A percentile compares a stretch with the other conserved stretches of the same genome.
These are phyloP conservation scores for Antheraea mylitta DNA, from an alignment of 1,140 invertebrate species.

Conservation along the genomic window DNA sequence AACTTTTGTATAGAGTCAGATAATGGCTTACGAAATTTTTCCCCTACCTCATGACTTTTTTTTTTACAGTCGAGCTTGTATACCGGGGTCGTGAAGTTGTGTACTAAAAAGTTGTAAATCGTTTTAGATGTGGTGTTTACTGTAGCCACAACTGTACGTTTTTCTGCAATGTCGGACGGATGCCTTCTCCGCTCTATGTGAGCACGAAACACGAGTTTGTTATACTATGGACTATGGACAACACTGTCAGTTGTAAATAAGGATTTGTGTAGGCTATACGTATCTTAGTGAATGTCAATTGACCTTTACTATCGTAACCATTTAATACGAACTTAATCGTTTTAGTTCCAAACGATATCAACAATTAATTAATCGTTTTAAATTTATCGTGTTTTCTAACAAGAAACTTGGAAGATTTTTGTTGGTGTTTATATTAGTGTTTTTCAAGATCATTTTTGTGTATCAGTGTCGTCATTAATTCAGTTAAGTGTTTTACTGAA, in stretches of 20 bases:
- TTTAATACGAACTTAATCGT: conserved; percentile 33
- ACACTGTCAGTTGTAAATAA: conserved; percentile 78
- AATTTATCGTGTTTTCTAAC: conserved; percentile 54
- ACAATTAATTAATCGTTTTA: conserved; percentile 31
- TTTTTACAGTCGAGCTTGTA: conserved; percentile 71
- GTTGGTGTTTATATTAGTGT: conserved; percentile 49
- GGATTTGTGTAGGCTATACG: conserved; percentile 77
- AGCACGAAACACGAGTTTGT: conserved; percentile 54
- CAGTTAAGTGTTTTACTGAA: conserved; percentile 47
- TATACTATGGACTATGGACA: conserved; percentile 70
- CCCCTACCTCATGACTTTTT: conserved; percentile 73
- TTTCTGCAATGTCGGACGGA: conserved; percentile 56
- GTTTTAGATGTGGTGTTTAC: conserved; percentile 56
- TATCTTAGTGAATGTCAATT: conserved; percentile 60
- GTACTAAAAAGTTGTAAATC: conserved; percentile 58
- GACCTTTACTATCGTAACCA: conserved; percentile 37
- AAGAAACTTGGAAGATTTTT: conserved; percentile 59
- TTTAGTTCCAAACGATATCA: conserved; percentile 20
- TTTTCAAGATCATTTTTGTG: conserved; percentile 59
- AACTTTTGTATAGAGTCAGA: conserved; percentile 70
- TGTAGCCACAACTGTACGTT: conserved; percentile 38
- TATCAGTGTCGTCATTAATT: conserved; percentile 50
- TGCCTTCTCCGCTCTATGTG: conserved; percentile 64
- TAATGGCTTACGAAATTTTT: conserved; percentile 78
- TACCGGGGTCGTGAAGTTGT: conserved; percentile 71